A percentile compares a stretch with the other conserved stretches of the same genome.
These are phyloP conservation scores for Ectropis grisescens DNA, from an alignment of 1,140 invertebrate genomes.

Conservation along the genomic window DNA sequence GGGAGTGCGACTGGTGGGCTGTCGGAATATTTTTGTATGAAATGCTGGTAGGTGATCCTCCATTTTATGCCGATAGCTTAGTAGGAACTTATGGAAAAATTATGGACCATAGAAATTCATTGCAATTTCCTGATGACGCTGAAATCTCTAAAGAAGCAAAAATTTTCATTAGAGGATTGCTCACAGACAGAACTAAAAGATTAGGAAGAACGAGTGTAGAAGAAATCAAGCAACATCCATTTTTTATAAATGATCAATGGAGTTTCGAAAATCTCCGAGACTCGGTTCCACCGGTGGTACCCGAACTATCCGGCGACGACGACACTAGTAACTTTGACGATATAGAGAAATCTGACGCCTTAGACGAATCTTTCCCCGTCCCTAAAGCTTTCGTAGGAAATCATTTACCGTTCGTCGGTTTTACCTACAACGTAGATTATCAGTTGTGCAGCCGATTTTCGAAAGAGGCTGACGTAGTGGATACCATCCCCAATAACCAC, in stretches of 20 bases:
- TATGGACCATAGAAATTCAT: slow-evolving; percentile 97
- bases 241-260: slow-evolving; percentile 98
- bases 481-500: slow-evolving; percentile 76
- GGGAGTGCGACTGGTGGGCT: slow-evolving; percentile 99
- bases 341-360: slow-evolving; percentile 91
- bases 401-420: slow-evolving; percentile 98
- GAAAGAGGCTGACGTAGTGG: slow-evolving; percentile 60
- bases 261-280: slow-evolving; percentile 96
- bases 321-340: slow-evolving; percentile 99
- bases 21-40: slow-evolving; percentile 99
- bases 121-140: slow-evolving; percentile 95
- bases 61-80: slow-evolving; percentile 98
- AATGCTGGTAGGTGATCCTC: slow-evolving; percentile 99
- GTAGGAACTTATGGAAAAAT: slow-evolving; percentile 99
- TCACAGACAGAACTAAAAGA: slow-evolving; percentile 92
- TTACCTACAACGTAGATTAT: slow-evolving; percentile 96
- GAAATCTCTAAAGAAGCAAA: slow-evolving; percentile 94
- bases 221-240: slow-evolving; percentile 95
- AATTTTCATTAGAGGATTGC: slow-evolving; percentile 91
- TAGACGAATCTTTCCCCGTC: slow-evolving; percentile 92
- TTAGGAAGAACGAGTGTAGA: slow-evolving; percentile 94
- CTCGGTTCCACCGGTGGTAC: slow-evolving; percentile 95
- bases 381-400: slow-evolving; percentile 99
- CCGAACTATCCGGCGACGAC: slow-evolving; percentile 94
- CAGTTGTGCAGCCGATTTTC: slow-evolving; percentile 70